phyloP scores from a whole-genome alignment of 2,113 vertebrate genomes.

The Nycticebus coucang region DNA sequence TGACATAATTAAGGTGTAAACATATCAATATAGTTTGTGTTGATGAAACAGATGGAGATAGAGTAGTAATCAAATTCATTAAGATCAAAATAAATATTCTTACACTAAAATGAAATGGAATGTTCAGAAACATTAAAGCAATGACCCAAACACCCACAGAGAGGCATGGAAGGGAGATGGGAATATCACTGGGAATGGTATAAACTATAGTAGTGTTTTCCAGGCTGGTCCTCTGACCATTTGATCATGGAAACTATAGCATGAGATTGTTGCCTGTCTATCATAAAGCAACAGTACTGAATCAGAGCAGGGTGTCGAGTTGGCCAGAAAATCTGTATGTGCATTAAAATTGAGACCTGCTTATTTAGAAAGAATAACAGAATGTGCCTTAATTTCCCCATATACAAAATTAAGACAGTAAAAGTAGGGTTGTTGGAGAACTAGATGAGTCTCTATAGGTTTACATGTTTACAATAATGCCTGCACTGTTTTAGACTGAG shows the following conservation, averaged over 20 bases:
- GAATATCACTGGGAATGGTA: not conserved
- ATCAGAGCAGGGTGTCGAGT: not conserved
- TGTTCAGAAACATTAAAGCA: not conserved
- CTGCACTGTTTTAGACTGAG: not conserved
- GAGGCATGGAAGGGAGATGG: not conserved
- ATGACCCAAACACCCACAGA: not conserved
- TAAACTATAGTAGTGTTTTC: not conserved
- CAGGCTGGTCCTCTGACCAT: not conserved
- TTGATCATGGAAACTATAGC: not conserved
- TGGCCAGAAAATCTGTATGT: not conserved
- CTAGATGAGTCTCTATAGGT: not conserved
- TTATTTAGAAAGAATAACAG: not conserved
- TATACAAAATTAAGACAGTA: not conserved
- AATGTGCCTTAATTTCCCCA: not conserved
- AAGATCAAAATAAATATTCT: not conserved
- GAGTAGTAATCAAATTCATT: not conserved
- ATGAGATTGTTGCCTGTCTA: not conserved
- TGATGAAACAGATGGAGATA: not conserved
- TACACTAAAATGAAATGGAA: not conserved
- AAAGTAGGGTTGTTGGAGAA: not conserved
- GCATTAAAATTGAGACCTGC: not conserved
- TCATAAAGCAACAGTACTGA: not conserved
- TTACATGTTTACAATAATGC: not conserved
- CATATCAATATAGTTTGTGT: not conserved
- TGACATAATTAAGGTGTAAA: not conserved